Evolutionary conservation across 2,797 vertebrate genomes (phyloP).

Genomic region (Epinephelus malabaricus): DNA sequence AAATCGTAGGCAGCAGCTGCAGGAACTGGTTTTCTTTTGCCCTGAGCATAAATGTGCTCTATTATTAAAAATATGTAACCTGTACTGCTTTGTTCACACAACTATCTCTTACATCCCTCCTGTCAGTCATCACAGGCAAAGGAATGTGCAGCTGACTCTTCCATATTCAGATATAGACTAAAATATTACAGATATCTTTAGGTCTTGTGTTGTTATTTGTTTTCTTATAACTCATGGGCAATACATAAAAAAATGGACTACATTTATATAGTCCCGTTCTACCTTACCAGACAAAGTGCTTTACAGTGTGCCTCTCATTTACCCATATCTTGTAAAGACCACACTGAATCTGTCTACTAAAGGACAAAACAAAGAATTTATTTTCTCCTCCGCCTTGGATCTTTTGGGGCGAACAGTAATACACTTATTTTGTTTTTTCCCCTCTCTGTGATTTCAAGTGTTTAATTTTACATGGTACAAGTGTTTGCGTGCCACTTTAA

Average conservation of each 20-base stretch:
- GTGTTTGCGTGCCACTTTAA: background rate
- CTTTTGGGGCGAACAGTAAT: background rate
- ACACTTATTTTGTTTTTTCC: background rate
- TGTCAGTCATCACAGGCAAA: constrained; percentile 2
- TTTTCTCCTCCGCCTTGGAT: background rate
- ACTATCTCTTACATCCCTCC: background rate
- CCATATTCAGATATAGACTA: background rate
- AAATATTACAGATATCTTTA: constrained; percentile 19
- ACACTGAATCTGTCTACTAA: too few relatives aligned
- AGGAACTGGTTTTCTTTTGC: background rate
- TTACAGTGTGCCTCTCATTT: too few relatives aligned
- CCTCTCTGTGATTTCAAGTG: background rate
- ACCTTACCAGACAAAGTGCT: too few relatives aligned
- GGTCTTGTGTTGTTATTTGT: background rate
- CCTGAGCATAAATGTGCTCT: background rate
- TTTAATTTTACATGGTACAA: background rate
- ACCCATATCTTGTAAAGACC: too few relatives aligned
- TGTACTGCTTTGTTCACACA: constrained; percentile 1
- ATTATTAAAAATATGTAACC: background rate
- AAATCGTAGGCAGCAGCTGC: background rate
- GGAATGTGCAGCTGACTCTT: constrained; percentile 13
- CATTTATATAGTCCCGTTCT: too few relatives aligned
- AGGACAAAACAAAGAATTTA: too few relatives aligned
- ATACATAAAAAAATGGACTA: background rate
- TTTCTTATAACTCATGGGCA: background rate